Evolutionary conservation across 2,113 vertebrate species (phyloP), one percentile per base, ranked within the genome.

Genomic region (Isichthys henryi): DNA sequence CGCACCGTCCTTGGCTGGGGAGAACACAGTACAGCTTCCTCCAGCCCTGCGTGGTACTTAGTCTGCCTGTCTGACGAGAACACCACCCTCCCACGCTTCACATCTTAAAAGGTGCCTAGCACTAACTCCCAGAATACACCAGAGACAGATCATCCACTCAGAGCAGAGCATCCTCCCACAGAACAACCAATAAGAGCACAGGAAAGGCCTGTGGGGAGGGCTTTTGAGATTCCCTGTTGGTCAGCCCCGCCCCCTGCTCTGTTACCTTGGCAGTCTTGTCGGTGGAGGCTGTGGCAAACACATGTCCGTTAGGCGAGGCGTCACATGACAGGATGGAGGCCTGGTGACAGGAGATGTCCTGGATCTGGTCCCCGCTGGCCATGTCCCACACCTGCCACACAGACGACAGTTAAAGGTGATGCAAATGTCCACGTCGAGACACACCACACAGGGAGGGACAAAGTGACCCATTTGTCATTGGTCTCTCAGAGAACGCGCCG

Each of bases 181-280:
- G 23, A 84, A 45, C 43, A 46, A n/a, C 82, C 82, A 46, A 48
- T 84, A 45, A 84, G 17, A 84, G 82, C 82, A 84, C 43, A 48
- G 3, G 39, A 84, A 84, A 9, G 43, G 82, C 7, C 3, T 21
- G 13, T 48, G 23, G 82, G 43, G 82, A 48, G 39, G 82, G 35
- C 39, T 19, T 11, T 11, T 13, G 21, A 48, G 43, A 45, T 23
- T 21, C 82, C 17, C 45, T 39, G 21, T 46, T 0, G 39, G 21
- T 48, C 17, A 48, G 23, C 82, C 9, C 43, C 23, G 39, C 9
- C 21, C 13, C 43, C 39, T 23, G 19, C 83, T 19, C 45, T 31
- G 91, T 74, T 91, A 99, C 98, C 97, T 99, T 99, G 87, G 97
- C 97, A 11, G 96, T 98, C 92, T 95, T 97, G 94, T 99, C 97